These are phyloP conservation scores for Euclidia mi DNA, from an alignment of 2,888 invertebrate species.

Conservation along the genomic window DNA sequence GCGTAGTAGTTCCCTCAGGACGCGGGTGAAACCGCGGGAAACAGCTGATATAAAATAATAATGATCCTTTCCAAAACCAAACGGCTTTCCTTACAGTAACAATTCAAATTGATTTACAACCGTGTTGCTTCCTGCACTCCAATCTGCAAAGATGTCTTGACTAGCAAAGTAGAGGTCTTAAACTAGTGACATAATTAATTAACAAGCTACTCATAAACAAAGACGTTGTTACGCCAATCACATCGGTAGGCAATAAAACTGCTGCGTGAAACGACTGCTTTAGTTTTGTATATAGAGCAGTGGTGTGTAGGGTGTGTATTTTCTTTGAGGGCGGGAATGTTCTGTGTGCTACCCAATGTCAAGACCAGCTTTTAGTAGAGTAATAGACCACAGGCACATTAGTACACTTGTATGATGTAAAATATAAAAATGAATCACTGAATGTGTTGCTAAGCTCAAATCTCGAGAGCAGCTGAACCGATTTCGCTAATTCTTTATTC, in stretches of 20 bases:
- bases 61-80: neutral
- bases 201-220: conserved; percentile 21
- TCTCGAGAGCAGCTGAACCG: no score
- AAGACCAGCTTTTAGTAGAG: no score
- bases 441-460: no score
- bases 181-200: conserved; percentile 27
- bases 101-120: conserved; percentile 8
- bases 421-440: neutral
- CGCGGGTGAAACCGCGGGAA: no score
- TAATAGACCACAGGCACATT: no score
- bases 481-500: no score
- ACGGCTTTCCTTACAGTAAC: conserved; percentile 4
- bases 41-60: no score
- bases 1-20: no score
- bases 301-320: neutral
- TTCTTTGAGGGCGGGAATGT: neutral
- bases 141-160: neutral
- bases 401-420: no score
- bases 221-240: conserved; percentile 45
- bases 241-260: conserved; percentile 44
- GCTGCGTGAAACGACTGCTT: conserved; percentile 46
- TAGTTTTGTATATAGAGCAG: conserved; percentile 23
- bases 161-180: conserved; percentile 8
- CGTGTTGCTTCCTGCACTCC: conserved; percentile 10
- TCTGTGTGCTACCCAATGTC: neutral